Conservation (phyloP, 2,888 invertebrate genomes). For the Tyria jacobaeae region DNA sequence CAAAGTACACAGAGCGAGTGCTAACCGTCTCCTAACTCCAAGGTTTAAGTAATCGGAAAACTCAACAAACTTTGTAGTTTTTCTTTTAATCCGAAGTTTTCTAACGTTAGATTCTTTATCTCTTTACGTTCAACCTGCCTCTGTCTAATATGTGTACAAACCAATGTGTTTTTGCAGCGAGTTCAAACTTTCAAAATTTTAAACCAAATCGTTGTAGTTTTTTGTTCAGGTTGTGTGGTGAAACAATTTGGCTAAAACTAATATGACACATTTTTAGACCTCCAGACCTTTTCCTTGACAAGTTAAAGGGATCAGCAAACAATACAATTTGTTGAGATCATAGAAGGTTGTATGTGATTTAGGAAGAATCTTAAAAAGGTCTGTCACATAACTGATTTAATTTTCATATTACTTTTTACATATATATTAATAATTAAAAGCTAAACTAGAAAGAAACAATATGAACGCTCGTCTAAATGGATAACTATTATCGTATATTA, state of each 20-base stretch:
- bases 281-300: neutral
- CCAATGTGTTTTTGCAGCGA: constrained; percentile 12
- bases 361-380: no score
- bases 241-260: neutral
- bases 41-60: constrained; percentile 45
- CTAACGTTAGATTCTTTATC: constrained; percentile 34
- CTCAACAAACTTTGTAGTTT: constrained; percentile 28
- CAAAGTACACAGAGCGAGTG: constrained; percentile 16
- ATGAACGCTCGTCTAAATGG: no score
- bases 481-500: no score
- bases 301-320: neutral
- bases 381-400: no score
- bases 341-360: no score
- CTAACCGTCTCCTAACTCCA: constrained; percentile 27
- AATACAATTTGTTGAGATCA: no score
- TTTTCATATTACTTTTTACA: no score
- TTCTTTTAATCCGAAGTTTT: constrained; percentile 44
- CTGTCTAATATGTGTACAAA: constrained; percentile 19
- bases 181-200: constrained; percentile 9
- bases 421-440: no score
- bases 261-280: neutral
- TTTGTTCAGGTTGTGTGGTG: neutral
- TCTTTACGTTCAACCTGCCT: constrained; percentile 29
- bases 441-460: no score
- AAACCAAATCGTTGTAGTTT: constrained; percentile 11